These are phyloP conservation scores for Dipodomys stephensi DNA, from an alignment of 2,113 vertebrate species.

Conservation along the genomic window DNA sequence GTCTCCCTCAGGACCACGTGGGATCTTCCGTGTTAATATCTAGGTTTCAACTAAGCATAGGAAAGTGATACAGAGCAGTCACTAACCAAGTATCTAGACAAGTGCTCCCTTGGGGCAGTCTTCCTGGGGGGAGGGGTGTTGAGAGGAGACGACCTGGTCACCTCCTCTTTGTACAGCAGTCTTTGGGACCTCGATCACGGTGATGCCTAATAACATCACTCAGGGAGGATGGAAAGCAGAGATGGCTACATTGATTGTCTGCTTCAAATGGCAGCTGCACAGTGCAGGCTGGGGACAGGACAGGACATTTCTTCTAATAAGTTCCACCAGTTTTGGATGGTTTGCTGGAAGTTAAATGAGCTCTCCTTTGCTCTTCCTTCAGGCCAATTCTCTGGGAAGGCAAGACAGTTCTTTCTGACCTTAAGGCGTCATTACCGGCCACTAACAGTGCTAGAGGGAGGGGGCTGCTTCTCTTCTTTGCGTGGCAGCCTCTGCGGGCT, in stretches of 20 bases:
- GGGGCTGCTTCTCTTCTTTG: background rate
- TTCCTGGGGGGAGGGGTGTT: too few species aligned
- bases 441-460: constrained; percentile 51
- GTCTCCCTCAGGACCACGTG: background rate
- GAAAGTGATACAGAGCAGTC: background rate
- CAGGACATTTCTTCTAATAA: background rate
- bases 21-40: background rate
- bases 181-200: background rate
- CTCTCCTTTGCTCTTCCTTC: constrained; percentile 64
- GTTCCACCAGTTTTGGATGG: constrained; percentile 20
- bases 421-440: constrained; percentile 31
- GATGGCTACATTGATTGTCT: background rate
- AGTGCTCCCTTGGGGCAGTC: background rate
- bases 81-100: background rate
- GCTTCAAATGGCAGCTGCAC: background rate
- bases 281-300: background rate
- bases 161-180: background rate
- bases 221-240: background rate
- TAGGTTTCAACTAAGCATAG: background rate
- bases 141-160: background rate
- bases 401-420: constrained; percentile 64
- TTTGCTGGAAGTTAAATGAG: constrained; percentile 68
- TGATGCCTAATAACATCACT: background rate
- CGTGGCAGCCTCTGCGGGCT: constrained; percentile 19
- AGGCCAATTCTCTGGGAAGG: constrained; percentile 59